A percentile compares a stretch with the other conserved stretches of the same genome.
Conservation (phyloP, 2,113 vertebrate species). For the Cyphomyrus plagiostoma region DNA sequence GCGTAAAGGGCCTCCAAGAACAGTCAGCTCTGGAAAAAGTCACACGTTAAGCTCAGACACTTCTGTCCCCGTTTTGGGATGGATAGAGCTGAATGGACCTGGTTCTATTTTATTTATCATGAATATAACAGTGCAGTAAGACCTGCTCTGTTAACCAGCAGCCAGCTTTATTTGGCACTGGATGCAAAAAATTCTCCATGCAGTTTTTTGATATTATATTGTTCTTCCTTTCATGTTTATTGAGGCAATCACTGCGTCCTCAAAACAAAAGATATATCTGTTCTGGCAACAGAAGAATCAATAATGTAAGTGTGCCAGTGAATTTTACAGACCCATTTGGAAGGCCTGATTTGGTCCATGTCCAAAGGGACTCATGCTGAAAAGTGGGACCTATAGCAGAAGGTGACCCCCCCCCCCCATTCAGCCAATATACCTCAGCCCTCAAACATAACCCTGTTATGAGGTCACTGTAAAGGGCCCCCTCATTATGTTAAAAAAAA, state of each 20-base stretch:
- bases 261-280: slow-evolving; percentile 6
- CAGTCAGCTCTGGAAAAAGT: slow-evolving; percentile 22
- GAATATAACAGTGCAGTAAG: neutral
- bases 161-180: neutral
- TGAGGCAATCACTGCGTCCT: neutral
- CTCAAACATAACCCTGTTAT: slow-evolving; percentile 37
- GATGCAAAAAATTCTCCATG: neutral
- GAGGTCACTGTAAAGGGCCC: slow-evolving; percentile 38
- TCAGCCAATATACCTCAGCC: slow-evolving; percentile 35
- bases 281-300: neutral
- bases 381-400: slow-evolving; percentile 37
- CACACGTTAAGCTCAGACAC: neutral
- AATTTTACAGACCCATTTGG: slow-evolving; percentile 31
- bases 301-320: slow-evolving; percentile 25
- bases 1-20: slow-evolving; percentile 52
- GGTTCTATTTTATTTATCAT: neutral
- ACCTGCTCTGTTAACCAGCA: neutral
- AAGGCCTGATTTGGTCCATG: slow-evolving; percentile 39
- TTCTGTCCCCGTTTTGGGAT: neutral
- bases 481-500: slow-evolving; percentile 50
- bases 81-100: neutral
- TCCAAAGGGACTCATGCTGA: slow-evolving; percentile 43
- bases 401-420: slow-evolving; percentile 23
- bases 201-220: neutral
- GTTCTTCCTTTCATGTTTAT: neutral